phyloP scores from a whole-genome alignment of 64 coral and sea anemone species.

The Actinia equina region DNA sequence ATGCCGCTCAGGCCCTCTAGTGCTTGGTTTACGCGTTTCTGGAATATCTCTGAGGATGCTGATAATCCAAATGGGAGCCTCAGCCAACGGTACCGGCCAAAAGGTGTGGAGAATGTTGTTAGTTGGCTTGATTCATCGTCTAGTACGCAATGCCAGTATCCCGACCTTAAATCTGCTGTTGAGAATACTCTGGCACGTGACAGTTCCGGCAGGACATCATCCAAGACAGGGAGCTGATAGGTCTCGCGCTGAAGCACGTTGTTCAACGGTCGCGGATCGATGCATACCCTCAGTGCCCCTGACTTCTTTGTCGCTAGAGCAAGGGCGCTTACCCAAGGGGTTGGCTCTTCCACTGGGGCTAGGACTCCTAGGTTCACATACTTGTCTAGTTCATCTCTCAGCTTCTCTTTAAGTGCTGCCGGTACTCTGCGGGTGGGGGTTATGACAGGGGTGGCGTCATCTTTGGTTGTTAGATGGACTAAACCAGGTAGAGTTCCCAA shows the following conservation, averaged over 20 bases:
- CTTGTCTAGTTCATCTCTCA: not conserved
- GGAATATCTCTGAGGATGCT: no score
- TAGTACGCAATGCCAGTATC: conserved; percentile 44
- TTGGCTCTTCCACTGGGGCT: conserved; percentile 36
- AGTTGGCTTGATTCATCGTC: conserved; percentile 44
- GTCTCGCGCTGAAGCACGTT: not conserved
- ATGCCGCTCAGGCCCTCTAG: not conserved
- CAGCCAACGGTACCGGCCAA: conserved; percentile 17
- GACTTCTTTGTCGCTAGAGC: conserved; percentile 42
- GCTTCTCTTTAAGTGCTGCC: conserved; percentile 12
- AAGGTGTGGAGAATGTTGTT: conserved; percentile 40
- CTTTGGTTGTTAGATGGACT: not conserved
- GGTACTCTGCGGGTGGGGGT: not conserved
- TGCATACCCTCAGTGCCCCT: conserved; percentile 11
- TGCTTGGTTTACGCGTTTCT: no score
- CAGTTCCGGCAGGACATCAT: conserved; percentile 33
- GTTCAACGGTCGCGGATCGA: conserved; percentile 39
- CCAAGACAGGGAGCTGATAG: conserved; percentile 38
- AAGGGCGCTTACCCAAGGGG: conserved; percentile 18
- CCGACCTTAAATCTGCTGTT: conserved; percentile 19
- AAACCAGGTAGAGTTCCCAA: not conserved
- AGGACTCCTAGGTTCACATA: conserved; percentile 3
- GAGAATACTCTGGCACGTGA: conserved; percentile 34
- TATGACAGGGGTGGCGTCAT: not conserved
- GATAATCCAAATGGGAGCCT: conserved; percentile 24